Percentiles rank a stretch among this genome's conserved stretches.
phyloP scores from a whole-genome alignment of 1,140 invertebrate species.

The Drosophila bocki region DNA sequence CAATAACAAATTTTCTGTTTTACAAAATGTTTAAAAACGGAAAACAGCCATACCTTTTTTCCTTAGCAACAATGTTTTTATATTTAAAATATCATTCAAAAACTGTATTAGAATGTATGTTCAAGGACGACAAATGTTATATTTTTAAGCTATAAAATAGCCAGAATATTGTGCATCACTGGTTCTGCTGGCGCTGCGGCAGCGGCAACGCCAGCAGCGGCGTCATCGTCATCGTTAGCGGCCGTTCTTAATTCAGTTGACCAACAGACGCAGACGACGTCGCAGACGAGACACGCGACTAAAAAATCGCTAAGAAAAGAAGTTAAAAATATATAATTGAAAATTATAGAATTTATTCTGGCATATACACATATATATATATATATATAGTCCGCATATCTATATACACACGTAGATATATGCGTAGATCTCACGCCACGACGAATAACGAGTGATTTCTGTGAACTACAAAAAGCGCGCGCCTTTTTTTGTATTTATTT shows the following conservation, averaged over 20 bases:
- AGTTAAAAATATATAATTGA: conserved; percentile 30
- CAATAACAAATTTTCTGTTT: too few relatives aligned
- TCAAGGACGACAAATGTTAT: too few relatives aligned
- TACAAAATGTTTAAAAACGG: too few relatives aligned
- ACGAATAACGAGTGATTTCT: conserved; percentile 10
- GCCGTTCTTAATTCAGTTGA: conserved; percentile 84
- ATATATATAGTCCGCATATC: conserved; percentile 17
- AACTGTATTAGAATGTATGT: too few relatives aligned
- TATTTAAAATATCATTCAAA: too few relatives aligned
- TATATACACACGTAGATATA: conserved; percentile 7
- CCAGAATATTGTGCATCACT: not conserved
- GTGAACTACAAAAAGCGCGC: conserved; percentile 47
- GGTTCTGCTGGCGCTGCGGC: conserved; percentile 31
- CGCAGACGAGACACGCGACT: conserved; percentile 76
- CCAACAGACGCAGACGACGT: conserved; percentile 81
- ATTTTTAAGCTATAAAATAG: not conserved
- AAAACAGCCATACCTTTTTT: too few relatives aligned
- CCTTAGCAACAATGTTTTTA: too few relatives aligned
- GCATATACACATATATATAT: conserved; percentile 11
- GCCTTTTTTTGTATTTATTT: conserved; percentile 17
- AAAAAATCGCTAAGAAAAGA: conserved; percentile 39
- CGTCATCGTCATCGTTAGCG: conserved; percentile 37
- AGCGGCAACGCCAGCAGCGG: conserved; percentile 7
- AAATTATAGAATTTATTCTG: conserved; percentile 38
- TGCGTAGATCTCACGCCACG: conserved; percentile 17